Base-by-base conservation (phyloP, 2,113 vertebrate species). In the Scophthalmus maximus region DNA sequence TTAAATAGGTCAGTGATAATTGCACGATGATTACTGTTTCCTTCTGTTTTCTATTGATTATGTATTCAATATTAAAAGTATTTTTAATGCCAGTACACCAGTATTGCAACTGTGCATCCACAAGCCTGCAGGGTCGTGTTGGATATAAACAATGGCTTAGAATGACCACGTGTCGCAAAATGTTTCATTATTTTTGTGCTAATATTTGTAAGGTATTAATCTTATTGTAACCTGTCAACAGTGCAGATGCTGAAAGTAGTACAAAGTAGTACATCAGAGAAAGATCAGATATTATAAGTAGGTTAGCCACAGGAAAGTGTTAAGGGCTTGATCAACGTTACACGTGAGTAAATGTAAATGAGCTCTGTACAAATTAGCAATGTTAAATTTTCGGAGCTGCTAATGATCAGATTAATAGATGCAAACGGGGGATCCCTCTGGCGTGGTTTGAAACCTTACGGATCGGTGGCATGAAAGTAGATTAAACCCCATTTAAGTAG, bases 371-470 rank as follows among this genome's bases (percentile, higher is more conserved):
- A 91, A 89, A 91, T 91, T 50, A 84, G 79, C 29, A 10, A 53
- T 55, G 78, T 78, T 81, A 57, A 26, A 53, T 71, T 77, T 87
- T 62, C 40, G 18, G 60, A 83, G 83, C 83, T 53, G 70, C 80
- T 90, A 89, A 89, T 88, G 84, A 91, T 92, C 72, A 86, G 81
- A 90, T 87, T 82, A 83, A 84, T 81, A 77, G 76, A 86, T 83
- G 81, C 71, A 62, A 91, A 88, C 75, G 18, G 30, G 76, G 67
- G 70, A 84, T 85, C 85, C 85, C 83, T 68, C 49, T 72, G 79
- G 89, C 63, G 61, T 56, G 76, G 56, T 25, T 71, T 64, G 15
- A 88, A 85, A 82, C 78, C 76, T n/a, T 11, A 46, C 57, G 80
- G 77, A 89, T 78, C 83, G 79, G 60, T 73, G 73, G 70, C 60